Base-by-base conservation (phyloP, 2,113 vertebrate species). In the Gorsachius goisagi region DNA sequence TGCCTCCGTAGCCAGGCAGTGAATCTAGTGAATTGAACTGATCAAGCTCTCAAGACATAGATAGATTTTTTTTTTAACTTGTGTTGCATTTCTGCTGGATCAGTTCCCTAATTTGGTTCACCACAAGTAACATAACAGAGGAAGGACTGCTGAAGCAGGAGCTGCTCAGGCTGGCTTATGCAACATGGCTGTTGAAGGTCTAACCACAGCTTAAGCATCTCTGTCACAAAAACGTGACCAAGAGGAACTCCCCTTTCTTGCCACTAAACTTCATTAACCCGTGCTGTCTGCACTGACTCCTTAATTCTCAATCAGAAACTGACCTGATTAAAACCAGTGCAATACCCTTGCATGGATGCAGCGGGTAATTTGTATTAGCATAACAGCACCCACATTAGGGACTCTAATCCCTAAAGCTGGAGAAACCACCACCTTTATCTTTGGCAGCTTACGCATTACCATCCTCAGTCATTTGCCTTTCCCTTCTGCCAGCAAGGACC, bases 321-420 rank as follows among this genome's bases (percentile, higher is more conserved):
- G 71, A 76, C 55, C 78, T 32, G n/a, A 73, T 80, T 94, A 68
- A 76, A 85, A 44, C 33, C 50, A 41, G 47, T 5, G 72, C 39
- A 71, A 56, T 26, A 63, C 13, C 32, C 30, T 56, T 19, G 52
- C 37, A 44, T 0, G 13, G 73, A 33, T 27, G n/a, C 15, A 83
- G 71, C 27, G 15, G 33, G 77, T 64, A 91, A 56, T 53, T 10
- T 49, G 30, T 52, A 50, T 1, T 88, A 64, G 68, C 60, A 30
- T 14, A 78, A 78, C 60, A 63, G 41, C 60, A 79, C 6, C 81
- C 92, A 79, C 39, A 49, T 68, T 49, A 79, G 33, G 62, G 35
- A 76, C 75, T 58, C 67, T 96, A 96, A 92, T 83, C 95, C 79
- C 85, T 83, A 95, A 92, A 82, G 67, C 90, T 79, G 45, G 45